Percentiles rank a stretch among this genome's conserved stretches.
These are phyloP conservation scores for Drosophila ustulata DNA, from an alignment of 2,888 invertebrate genomes.

Conservation along the genomic window DNA sequence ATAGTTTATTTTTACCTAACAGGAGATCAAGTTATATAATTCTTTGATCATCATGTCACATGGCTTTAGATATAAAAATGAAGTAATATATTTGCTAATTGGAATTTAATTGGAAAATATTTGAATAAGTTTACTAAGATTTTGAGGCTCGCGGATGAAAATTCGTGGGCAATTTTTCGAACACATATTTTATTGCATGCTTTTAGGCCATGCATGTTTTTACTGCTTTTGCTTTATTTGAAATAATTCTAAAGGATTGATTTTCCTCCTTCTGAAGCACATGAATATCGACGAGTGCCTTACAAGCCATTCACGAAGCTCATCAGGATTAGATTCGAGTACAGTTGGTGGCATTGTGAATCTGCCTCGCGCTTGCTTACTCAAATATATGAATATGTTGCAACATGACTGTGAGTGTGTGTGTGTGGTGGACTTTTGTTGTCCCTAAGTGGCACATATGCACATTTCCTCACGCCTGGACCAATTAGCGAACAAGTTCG, in stretches of 20 bases:
- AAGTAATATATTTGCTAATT: no score
- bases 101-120: no score
- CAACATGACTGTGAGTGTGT: not conserved
- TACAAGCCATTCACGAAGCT: not conserved
- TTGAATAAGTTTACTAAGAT: not conserved
- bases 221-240: not conserved
- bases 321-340: not conserved
- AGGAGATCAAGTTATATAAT: no score
- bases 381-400: conserved; percentile 4
- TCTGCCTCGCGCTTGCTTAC: not conserved
- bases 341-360: not conserved
- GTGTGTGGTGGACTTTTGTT: conserved; percentile 31
- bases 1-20: no score
- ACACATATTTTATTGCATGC: conserved; percentile 40
- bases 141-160: not conserved
- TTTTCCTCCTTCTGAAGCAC: not conserved
- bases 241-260: not conserved
- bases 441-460: conserved; percentile 40
- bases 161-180: not conserved
- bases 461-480: conserved; percentile 43
- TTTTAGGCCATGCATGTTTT: conserved; percentile 43
- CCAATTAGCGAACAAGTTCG: conserved; percentile 70
- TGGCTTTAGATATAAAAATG: no score
- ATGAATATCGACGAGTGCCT: not conserved
- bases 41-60: no score